Evolutionary conservation across 2,113 vertebrate species (phyloP).

Genomic region (Chelonoidis abingdonii): DNA sequence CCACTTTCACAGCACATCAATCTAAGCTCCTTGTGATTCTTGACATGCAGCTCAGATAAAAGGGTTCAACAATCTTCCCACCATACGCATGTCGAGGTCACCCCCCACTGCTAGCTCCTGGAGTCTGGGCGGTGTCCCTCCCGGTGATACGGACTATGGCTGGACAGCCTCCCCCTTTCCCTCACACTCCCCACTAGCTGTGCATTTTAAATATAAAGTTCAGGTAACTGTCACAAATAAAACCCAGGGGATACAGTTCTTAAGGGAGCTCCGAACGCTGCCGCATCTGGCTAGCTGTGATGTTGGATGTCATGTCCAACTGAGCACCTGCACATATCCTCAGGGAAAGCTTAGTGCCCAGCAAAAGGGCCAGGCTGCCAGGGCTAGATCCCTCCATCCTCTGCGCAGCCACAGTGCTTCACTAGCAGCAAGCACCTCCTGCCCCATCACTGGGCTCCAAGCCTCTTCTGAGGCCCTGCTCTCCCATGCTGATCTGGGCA

Average conservation of each 20-base stretch:
- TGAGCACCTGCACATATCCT: neutral
- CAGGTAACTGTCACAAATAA: neutral
- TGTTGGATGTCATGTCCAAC: neutral
- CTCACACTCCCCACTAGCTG: neutral
- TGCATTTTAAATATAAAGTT: neutral
- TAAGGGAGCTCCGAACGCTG: neutral
- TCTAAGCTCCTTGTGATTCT: neutral
- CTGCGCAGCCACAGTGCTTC: no score
- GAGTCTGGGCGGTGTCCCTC: neutral
- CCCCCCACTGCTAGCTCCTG: fast-evolving
- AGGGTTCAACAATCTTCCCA: neutral
- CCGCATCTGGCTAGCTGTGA: neutral
- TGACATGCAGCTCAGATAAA: neutral
- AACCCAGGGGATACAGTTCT: neutral
- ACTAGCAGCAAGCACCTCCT: no score
- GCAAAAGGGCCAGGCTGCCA: neutral
- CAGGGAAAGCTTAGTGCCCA: neutral
- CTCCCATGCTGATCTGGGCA: no score
- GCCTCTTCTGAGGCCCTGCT: no score
- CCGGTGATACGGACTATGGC: neutral
- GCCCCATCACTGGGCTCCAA: no score
- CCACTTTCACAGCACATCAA: neutral
- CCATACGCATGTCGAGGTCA: neutral
- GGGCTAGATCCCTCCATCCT: neutral
- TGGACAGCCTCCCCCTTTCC: neutral